Evolutionary conservation across 2,113 vertebrate species (phyloP), one percentile per base, ranked within the genome.

Genomic region (Phalacrocorax brasilianus): DNA sequence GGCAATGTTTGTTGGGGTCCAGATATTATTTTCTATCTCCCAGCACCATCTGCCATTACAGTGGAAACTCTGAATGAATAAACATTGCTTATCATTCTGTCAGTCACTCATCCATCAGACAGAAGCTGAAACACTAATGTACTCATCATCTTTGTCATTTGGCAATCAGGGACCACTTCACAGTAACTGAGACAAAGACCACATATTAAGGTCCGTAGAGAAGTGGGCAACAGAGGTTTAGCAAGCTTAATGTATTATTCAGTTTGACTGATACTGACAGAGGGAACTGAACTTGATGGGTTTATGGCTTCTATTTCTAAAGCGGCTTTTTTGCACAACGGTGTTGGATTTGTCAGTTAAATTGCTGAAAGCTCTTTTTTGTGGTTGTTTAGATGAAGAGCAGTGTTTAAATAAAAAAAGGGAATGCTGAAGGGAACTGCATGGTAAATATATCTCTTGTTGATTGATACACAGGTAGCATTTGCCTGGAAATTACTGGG

Each of bases 41-140:
- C 80, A 88, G 58, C 70, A 93, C 88, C 91, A 47, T 92, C 84
- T 94, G 92, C 88, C 83, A 85, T 18, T 40, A 45, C 75, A 93
- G 78, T 44, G 53, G 47, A n/a, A 94, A 35, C 61, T 49, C 71
- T 28, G 35, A 50, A 75, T 44, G 71, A 89, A 88, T 55, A 70
- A 88, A 55, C 77, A 88, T n/a, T 61, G 28, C 84, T 93, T 81
- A 78, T 88, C 88, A 82, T 81, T 81, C 82, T 88, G 89, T 76
- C 89, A 85, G 68, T 75, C 82, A 71, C 52, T 81, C 63, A 55
- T 75, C 74, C 67, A 52, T 83, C 84, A 22, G 66, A 59, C 42
- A 76, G 89, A 81, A 79, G 63, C 66, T 65, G 80, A 72, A 89
- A 66, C 8, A 0, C 52, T 88, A 90, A 76, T 76, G 81, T 89